Evolutionary conservation across 2,888 invertebrate genomes (phyloP).

Genomic region (Nymphalis polychloros): DNA sequence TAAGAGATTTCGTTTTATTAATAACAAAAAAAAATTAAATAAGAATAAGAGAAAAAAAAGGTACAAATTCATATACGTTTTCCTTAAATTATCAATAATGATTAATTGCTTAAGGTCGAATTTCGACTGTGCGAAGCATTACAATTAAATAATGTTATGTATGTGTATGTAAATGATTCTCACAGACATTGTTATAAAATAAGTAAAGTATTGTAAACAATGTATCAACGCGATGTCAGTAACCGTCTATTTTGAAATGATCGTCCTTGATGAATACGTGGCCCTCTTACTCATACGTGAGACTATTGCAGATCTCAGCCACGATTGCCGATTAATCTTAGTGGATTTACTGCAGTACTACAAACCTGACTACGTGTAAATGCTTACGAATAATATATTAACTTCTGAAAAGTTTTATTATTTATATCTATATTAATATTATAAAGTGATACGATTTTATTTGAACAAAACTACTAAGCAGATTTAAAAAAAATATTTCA

Average conservation of each 20-base stretch:
- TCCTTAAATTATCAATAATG: no score
- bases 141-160: no score
- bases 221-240: background rate
- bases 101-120: no score
- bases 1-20: no score
- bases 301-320: conserved; percentile 6
- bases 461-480: no score
- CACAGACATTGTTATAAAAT: background rate
- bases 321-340: background rate
- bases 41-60: background rate
- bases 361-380: background rate
- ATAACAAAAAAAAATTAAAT: no score
- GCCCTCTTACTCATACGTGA: conserved; percentile 13
- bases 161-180: background rate
- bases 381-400: background rate
- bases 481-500: no score
- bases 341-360: background rate
- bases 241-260: conserved; percentile 1
- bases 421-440: no score
- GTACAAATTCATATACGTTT: no score
- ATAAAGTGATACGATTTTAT: no score
- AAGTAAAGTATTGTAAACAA: background rate
- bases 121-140: no score
- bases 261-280: conserved; percentile 5
- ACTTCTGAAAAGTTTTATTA: no score